Evolutionary conservation across 2,888 invertebrate species (phyloP).

Genomic region (Macrophya annulata): DNA sequence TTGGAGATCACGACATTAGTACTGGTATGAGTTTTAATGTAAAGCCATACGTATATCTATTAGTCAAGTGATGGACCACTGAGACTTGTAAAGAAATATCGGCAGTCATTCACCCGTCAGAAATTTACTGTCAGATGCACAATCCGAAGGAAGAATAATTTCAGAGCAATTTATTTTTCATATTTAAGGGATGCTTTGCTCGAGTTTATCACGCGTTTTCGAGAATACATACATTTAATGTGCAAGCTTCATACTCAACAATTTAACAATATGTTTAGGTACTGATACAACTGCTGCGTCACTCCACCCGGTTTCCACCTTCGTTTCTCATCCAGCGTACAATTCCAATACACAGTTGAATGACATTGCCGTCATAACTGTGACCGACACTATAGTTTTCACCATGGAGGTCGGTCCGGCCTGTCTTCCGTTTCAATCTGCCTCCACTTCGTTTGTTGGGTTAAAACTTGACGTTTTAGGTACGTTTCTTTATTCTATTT

Average conservation of each 20-base stretch:
- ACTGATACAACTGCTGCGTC: constrained; percentile 80
- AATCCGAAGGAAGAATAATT: background rate
- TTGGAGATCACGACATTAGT: constrained; percentile 73
- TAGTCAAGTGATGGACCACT: background rate
- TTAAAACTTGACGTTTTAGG: constrained; percentile 71
- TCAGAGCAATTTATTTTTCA: too few relatives aligned
- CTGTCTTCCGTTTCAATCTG: constrained; percentile 83
- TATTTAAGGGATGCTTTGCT: background rate
- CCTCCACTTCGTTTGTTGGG: constrained; percentile 69
- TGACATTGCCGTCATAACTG: constrained; percentile 82
- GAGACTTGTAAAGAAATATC: background rate
- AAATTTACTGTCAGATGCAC: background rate
- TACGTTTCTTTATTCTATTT: constrained; percentile 60
- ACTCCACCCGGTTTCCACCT: constrained; percentile 74
- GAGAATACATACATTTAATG: background rate
- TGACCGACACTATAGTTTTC: constrained; percentile 78
- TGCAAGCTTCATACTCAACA: background rate
- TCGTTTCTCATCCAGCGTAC: constrained; percentile 80
- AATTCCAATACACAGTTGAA: constrained; percentile 69
- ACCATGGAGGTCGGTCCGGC: constrained; percentile 82
- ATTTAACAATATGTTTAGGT: constrained; percentile 72
- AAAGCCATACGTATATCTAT: background rate
- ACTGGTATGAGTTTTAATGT: constrained; percentile 59
- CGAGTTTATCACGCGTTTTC: background rate
- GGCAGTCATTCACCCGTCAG: background rate